phyloP scores from a whole-genome alignment of 2,797 vertebrate genomes.

The Babyrousa celebensis region DNA sequence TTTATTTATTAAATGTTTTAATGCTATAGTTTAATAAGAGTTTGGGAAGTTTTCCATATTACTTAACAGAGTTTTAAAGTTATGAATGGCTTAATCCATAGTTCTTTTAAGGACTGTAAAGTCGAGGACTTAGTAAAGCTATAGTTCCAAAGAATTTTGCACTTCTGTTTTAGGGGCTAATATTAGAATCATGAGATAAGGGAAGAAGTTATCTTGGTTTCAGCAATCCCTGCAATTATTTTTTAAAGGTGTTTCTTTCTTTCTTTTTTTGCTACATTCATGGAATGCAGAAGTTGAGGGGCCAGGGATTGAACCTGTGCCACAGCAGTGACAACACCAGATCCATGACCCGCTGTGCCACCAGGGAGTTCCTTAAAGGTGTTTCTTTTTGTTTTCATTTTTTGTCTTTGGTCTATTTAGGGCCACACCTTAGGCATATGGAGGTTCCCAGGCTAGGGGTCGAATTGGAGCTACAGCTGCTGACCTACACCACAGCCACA shows the following conservation, averaged over 20 bases:
- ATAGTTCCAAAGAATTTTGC: not conserved
- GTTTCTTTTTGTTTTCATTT: no score
- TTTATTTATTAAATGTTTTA: slow-evolving; percentile 30
- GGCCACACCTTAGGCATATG: no score
- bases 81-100: slow-evolving; percentile 30
- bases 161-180: not conserved
- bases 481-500: no score
- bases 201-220: slow-evolving; percentile 51
- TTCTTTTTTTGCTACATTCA: no score
- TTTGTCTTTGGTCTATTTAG: no score
- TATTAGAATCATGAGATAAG: not conserved
- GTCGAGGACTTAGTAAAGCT: not conserved
- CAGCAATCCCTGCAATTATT: not conserved
- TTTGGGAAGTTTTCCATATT: slow-evolving; percentile 60
- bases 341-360: no score
- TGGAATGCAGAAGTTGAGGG: no score
- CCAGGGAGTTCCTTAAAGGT: no score
- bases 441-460: no score
- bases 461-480: no score
- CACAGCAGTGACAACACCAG: no score
- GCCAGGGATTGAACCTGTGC: no score
- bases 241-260: not conserved
- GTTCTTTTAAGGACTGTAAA: slow-evolving; percentile 57
- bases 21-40: not conserved
- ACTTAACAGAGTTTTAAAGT: slow-evolving; percentile 19